phyloP scores from a whole-genome alignment of 2,888 invertebrate species.

The Drosophila anomelani region DNA sequence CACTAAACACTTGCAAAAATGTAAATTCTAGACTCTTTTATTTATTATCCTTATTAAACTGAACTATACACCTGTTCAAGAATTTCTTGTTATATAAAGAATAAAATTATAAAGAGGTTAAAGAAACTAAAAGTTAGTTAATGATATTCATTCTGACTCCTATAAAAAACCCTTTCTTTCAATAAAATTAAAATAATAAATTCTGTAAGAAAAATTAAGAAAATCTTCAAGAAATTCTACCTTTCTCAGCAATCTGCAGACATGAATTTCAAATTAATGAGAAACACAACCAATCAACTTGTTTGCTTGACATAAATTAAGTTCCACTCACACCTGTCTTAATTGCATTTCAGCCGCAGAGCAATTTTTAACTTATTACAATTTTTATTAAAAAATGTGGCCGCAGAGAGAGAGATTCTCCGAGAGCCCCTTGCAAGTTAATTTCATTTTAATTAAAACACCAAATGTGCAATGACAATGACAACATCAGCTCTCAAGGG shows the following conservation, averaged over 20 bases:
- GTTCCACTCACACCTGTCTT: slow-evolving; percentile 15
- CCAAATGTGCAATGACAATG: slow-evolving; percentile 54
- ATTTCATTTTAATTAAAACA: slow-evolving; percentile 79
- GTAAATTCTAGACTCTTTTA: neutral
- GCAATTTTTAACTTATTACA: slow-evolving; percentile 27
- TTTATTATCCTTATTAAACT: neutral
- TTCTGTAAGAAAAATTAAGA: neutral
- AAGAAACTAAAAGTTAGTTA: too few species aligned
- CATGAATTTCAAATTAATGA: slow-evolving; percentile 3
- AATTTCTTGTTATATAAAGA: too few species aligned
- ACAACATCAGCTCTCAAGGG: slow-evolving; percentile 36
- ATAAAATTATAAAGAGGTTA: too few species aligned
- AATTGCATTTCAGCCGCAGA: slow-evolving; percentile 34
- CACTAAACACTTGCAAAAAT: too few species aligned
- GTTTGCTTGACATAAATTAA: slow-evolving; percentile 16
- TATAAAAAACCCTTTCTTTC: neutral
- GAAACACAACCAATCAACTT: slow-evolving; percentile 12
- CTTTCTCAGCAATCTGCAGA: neutral
- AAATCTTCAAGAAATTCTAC: neutral
- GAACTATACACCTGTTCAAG: too few species aligned
- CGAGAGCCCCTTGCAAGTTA: slow-evolving; percentile 47
- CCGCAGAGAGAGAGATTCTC: slow-evolving; percentile 4
- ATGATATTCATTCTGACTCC: neutral
- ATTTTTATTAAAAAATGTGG: slow-evolving; percentile 39
- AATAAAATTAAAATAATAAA: neutral